phyloP scores from a whole-genome alignment of 2,797 vertebrate genomes.

The Lepidocolaptes lacrymiger region DNA sequence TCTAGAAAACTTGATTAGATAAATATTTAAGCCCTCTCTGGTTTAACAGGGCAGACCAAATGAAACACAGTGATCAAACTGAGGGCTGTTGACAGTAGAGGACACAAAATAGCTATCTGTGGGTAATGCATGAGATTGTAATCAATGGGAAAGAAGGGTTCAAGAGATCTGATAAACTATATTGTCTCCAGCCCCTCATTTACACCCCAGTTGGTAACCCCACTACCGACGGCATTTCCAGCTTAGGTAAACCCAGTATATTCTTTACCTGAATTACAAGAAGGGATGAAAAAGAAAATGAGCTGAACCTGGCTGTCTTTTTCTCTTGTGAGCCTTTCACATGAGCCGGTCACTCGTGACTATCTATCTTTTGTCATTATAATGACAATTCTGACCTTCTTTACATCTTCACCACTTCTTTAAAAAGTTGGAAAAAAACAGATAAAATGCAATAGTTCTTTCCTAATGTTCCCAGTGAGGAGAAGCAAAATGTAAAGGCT shows the following conservation, averaged over 20 bases:
- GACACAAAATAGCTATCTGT: not conserved
- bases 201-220: not conserved
- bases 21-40: not conserved
- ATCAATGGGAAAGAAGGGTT: not conserved
- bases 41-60: not conserved
- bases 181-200: not conserved
- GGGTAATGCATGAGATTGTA: not conserved
- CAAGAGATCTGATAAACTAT: not conserved
- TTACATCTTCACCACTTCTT: not conserved
- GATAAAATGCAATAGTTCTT: not conserved
- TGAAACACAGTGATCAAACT: not conserved
- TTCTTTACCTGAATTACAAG: not conserved
- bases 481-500: not conserved
- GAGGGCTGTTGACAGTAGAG: not conserved
- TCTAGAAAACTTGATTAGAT: not conserved
- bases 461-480: not conserved
- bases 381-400: not conserved
- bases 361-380: not conserved
- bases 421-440: not conserved
- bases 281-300: not conserved
- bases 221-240: not conserved
- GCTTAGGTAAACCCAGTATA: not conserved
- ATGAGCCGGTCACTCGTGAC: not conserved
- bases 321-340: not conserved
- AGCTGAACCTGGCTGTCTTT: not conserved